These are phyloP conservation scores for Arctopsyche grandis DNA, from an alignment of 1,140 invertebrate species.

Conservation along the genomic window DNA sequence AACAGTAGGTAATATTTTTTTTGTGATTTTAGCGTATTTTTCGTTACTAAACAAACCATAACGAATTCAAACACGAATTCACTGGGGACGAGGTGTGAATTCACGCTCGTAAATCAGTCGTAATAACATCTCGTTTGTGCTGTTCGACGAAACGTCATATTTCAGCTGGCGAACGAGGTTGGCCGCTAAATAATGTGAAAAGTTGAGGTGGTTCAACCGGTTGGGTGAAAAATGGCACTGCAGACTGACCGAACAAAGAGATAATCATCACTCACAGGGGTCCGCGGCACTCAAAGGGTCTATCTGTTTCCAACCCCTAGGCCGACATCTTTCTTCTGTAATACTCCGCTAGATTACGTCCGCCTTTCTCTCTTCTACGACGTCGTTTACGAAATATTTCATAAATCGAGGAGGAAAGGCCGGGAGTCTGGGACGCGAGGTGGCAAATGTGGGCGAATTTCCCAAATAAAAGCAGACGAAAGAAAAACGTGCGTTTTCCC, in stretches of 20 bases:
- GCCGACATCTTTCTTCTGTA: constrained; percentile 28
- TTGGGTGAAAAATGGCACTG: constrained; percentile 8
- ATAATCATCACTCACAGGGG: constrained; percentile 28
- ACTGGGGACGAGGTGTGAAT: too few species aligned
- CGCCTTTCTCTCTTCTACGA: not conserved
- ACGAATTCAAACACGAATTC: too few species aligned
- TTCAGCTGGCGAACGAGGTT: not conserved
- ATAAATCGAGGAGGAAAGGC: constrained; percentile 7
- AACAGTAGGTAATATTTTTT: too few species aligned
- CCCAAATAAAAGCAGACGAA: too few species aligned
- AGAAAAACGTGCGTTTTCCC: too few species aligned
- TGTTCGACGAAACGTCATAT: not conserved
- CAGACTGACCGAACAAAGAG: constrained; percentile 30
- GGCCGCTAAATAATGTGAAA: constrained; percentile 10
- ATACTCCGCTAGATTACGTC: constrained; percentile 14
- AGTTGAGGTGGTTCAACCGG: not conserved
- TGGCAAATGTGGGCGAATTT: not conserved
- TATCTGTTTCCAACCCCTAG: not conserved
- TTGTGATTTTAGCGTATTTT: too few species aligned
- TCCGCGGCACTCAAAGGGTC: constrained; percentile 14
- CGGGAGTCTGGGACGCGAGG: too few species aligned
- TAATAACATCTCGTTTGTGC: too few species aligned
- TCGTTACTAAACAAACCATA: too few species aligned
- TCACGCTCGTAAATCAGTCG: too few species aligned
- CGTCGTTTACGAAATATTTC: constrained; percentile 25